These are phyloP conservation scores for Limnephilus auricula DNA, from an alignment of 2,888 invertebrate species.

Conservation along the genomic window DNA sequence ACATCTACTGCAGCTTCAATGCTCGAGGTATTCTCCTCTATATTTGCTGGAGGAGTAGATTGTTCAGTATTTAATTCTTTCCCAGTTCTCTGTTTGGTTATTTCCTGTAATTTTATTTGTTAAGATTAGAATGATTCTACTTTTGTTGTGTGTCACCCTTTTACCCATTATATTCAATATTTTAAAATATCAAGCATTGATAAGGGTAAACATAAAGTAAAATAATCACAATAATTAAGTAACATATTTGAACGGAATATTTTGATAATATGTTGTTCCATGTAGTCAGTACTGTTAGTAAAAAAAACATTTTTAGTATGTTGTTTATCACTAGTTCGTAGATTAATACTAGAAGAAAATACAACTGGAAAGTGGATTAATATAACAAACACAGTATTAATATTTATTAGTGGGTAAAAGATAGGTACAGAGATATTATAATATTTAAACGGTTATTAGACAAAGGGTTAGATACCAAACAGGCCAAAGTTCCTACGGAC, in stretches of 20 bases:
- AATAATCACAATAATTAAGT: neutral
- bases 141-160: neutral
- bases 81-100: slow-evolving; percentile 24
- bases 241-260: neutral
- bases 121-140: neutral
- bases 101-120: slow-evolving; percentile 19
- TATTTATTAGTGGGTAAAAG: slow-evolving; percentile 18
- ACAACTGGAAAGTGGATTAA: slow-evolving; percentile 9
- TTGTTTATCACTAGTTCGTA: slow-evolving; percentile 18
- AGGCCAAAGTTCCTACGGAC: slow-evolving; percentile 68
- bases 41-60: neutral
- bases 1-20: neutral
- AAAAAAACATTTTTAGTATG: slow-evolving; percentile 22
- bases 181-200: slow-evolving; percentile 13
- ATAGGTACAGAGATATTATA: slow-evolving; percentile 2
- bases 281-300: slow-evolving; percentile 12
- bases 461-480: slow-evolving; percentile 24
- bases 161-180: slow-evolving; percentile 31
- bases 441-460: slow-evolving; percentile 7
- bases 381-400: slow-evolving; percentile 26
- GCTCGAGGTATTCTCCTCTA: neutral
- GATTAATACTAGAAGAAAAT: slow-evolving; percentile 4
- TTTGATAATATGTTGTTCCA: neutral
- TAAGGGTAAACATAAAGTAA: slow-evolving; percentile 9
- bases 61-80: slow-evolving; percentile 22